phyloP scores from a whole-genome alignment of 2,888 invertebrate genomes.

The Drosophila pegasa region DNA sequence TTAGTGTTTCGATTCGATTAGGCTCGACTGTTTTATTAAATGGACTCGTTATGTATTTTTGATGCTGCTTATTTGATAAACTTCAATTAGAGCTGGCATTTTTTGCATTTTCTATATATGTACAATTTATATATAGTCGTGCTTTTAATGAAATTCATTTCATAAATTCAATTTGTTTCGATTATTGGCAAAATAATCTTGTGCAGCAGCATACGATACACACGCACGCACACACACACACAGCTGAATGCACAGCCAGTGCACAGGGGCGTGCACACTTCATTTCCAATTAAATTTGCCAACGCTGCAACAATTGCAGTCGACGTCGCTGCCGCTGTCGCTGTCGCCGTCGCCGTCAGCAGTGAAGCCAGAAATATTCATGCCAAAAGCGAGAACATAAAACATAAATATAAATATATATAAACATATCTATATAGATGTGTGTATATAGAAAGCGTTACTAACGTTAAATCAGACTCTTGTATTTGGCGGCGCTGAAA shows the following conservation, averaged over 20 bases:
- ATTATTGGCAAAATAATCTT: constrained; percentile 80
- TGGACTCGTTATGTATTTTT: constrained; percentile 34
- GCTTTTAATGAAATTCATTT: constrained; percentile 73
- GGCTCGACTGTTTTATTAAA: constrained; percentile 13
- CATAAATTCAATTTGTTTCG: constrained; percentile 79
- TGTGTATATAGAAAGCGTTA: constrained; percentile 37
- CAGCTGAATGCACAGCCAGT: constrained; percentile 17
- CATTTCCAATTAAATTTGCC: constrained; percentile 81
- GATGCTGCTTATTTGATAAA: constrained; percentile 58
- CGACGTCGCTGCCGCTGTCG: constrained; percentile 15
- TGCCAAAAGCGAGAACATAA: constrained; percentile 59
- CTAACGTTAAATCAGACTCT: constrained; percentile 39
- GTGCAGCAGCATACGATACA: constrained; percentile 41
- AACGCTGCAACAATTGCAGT: constrained; percentile 67
- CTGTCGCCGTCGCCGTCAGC: constrained; percentile 13
- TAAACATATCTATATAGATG: constrained; percentile 4
- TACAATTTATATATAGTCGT: constrained; percentile 34
- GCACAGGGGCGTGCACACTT: constrained; percentile 58
- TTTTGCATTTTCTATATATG: constrained; percentile 24
- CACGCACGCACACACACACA: constrained; percentile 23
- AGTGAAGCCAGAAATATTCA: constrained; percentile 54
- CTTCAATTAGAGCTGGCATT: constrained; percentile 70
- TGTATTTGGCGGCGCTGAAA: constrained; percentile 42
- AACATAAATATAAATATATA: constrained; percentile 45
- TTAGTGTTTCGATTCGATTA: constrained; percentile 3